A percentile compares a stretch with the other conserved stretches of the same genome.
Evolutionary conservation across 2,113 vertebrate species (phyloP).

Genomic region (Aldabrachelys gigantea): DNA sequence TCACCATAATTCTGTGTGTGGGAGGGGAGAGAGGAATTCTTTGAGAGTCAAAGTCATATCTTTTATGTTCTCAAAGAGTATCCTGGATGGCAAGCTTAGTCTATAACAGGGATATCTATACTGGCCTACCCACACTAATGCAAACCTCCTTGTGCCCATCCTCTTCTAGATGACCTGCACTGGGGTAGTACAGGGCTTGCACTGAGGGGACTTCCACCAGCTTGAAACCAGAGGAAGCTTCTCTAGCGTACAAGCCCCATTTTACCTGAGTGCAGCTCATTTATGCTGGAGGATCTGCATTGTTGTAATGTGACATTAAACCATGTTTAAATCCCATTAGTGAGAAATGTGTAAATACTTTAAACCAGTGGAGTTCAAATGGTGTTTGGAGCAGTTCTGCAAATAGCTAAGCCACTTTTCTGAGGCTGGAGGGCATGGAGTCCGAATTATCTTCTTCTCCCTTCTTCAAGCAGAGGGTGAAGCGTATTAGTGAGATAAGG

Average conservation of each 20-base stretch:
- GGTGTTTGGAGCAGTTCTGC: neutral
- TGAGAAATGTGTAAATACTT: neutral
- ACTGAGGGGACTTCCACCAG: neutral
- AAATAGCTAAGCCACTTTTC: neutral
- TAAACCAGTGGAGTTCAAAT: neutral
- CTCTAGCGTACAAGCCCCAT: rapidly evolving
- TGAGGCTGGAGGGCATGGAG: neutral
- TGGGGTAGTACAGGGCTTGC: neutral
- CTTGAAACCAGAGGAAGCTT: neutral
- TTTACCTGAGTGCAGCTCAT: neutral
- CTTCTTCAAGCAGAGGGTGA: neutral
- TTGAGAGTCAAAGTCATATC: neutral
- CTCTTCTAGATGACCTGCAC: rapidly evolving
- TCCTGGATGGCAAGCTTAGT: neutral
- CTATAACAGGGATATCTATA: neutral
- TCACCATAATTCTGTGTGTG: neutral
- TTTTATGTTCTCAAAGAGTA: neutral
- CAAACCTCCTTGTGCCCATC: neutral
- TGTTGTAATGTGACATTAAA: neutral
- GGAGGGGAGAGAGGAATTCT: neutral
- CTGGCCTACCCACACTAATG: neutral
- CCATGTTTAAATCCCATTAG: constrained; percentile 7
- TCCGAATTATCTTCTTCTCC: neutral
- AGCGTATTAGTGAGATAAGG: neutral
- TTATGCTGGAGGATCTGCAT: neutral